These are phyloP conservation scores for Perca flavescens DNA, from an alignment of 2,113 vertebrate species.

Conservation along the genomic window DNA sequence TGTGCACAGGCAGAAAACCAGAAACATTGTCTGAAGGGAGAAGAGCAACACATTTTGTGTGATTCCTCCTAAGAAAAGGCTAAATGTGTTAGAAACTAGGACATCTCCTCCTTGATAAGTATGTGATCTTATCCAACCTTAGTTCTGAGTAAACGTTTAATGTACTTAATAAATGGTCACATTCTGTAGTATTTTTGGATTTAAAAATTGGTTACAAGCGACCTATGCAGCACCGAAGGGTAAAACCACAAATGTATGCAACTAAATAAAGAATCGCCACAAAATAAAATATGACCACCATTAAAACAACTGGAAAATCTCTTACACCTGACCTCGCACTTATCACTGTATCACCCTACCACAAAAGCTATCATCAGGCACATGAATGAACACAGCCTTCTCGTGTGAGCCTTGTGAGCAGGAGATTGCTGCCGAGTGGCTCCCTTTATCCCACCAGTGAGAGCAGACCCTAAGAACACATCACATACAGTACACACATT, in stretches of 20 bases:
- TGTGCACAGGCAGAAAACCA: neutral
- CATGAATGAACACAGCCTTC: neutral
- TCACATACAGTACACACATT: constrained; percentile 10
- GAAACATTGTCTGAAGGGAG: neutral
- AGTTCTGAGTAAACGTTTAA: neutral
- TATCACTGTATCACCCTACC: neutral
- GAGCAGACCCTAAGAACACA: constrained; percentile 29
- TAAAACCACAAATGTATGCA: too few species aligned
- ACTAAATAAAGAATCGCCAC: too few species aligned
- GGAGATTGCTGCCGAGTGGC: constrained; percentile 43
- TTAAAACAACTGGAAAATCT: too few species aligned
- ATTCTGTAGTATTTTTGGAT: too few species aligned
- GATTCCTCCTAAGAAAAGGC: neutral
- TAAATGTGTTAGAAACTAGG: neutral
- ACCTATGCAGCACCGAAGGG: too few species aligned
- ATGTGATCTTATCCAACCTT: neutral
- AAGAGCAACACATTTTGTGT: neutral
- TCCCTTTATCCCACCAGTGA: constrained; percentile 50
- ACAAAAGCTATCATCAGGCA: neutral
- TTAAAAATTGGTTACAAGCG: too few species aligned
- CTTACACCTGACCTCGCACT: too few species aligned
- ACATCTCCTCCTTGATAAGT: neutral
- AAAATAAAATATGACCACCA: too few species aligned
- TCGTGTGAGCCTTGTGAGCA: constrained; percentile 23
- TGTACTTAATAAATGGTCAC: too few species aligned